Percentiles rank a stretch among this genome's conserved stretches.
Evolutionary conservation across 1,140 invertebrate genomes (phyloP).

Genomic region (Trinorchestia longiramus): DNA sequence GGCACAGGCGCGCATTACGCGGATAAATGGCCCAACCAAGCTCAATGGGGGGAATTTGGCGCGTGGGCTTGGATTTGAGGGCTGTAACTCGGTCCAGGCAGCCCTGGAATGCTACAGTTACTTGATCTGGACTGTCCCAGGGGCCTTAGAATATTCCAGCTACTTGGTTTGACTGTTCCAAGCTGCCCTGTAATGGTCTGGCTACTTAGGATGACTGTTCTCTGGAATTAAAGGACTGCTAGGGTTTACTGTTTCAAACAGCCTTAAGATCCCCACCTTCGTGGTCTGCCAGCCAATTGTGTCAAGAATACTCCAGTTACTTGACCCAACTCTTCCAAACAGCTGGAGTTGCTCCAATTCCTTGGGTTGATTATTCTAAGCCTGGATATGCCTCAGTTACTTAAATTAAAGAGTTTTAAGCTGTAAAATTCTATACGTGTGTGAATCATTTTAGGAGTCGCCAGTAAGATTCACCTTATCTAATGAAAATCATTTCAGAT

Average conservation of each 20-base stretch:
- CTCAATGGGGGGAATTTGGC: not conserved
- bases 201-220: not conserved
- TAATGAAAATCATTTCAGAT: too few relatives aligned
- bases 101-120: not conserved
- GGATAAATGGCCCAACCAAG: not conserved
- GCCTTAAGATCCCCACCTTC: not conserved
- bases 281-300: not conserved
- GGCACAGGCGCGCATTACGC: conserved; percentile 40
- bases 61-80: not conserved
- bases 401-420: too few relatives aligned
- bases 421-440: too few relatives aligned
- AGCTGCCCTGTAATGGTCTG: not conserved
- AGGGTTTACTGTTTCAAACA: not conserved
- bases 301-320: not conserved
- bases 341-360: not conserved
- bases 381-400: too few relatives aligned
- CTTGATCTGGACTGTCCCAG: not conserved
- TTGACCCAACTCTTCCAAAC: not conserved
- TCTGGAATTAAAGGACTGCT: not conserved
- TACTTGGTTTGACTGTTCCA: not conserved
- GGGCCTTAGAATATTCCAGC: not conserved
- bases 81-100: not conserved
- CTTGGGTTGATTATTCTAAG: not conserved
- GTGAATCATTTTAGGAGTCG: too few relatives aligned
- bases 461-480: too few relatives aligned